Evolutionary conservation across 2,888 invertebrate species (phyloP).

Genomic region (Chironomus tentans): DNA sequence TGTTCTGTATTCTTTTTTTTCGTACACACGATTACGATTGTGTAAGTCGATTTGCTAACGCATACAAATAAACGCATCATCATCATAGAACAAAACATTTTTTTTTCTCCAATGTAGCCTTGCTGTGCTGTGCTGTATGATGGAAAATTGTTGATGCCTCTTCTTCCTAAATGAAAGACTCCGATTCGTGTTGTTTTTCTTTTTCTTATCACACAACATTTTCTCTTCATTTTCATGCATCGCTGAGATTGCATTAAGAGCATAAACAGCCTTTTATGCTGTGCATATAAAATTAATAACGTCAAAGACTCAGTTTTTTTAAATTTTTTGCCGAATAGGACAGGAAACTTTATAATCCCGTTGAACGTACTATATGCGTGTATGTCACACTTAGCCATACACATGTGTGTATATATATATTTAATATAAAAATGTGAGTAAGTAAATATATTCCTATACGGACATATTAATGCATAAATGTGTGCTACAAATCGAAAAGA

Average conservation of each 20-base stretch:
- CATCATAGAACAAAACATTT: not conserved
- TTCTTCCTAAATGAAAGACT: no score
- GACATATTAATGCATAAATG: not conserved
- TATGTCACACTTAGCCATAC: not conserved
- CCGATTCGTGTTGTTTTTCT: not conserved
- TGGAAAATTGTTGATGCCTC: not conserved
- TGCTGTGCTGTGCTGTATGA: not conserved
- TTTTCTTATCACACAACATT: not conserved
- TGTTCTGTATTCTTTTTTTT: no score
- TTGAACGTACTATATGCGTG: not conserved
- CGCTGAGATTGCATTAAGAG: no score
- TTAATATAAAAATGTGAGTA: not conserved
- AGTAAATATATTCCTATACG: no score
- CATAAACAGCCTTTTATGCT: no score
- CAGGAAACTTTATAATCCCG: not conserved
- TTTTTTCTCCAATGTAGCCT: not conserved
- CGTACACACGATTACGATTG: not conserved
- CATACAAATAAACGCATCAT: conserved; percentile 3
- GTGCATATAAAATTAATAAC: no score
- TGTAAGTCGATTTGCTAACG: not conserved
- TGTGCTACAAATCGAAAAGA: conserved; percentile 12
- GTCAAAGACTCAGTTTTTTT: not conserved
- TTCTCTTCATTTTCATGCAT: not conserved
- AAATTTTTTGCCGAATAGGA: not conserved
- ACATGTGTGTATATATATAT: not conserved